Percentiles rank a stretch among this genome's conserved stretches.
Conservation (phyloP, 2,888 invertebrate genomes). For the Drosophila percnosoma region DNA sequence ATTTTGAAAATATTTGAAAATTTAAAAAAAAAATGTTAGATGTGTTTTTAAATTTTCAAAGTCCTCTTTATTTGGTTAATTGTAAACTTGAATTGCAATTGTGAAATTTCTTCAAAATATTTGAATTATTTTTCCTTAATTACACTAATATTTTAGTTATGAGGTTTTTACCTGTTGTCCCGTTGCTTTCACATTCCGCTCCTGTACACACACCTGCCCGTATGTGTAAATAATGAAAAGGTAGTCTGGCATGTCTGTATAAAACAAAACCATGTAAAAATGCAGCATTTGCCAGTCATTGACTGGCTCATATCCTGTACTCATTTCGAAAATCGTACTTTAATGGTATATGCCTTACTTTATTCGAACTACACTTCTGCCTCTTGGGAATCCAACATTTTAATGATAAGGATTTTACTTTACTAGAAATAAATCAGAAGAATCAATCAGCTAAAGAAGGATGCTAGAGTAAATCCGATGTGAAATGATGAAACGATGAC, state of each 20-base stretch:
- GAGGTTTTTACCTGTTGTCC: not conserved
- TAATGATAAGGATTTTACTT: not conserved
- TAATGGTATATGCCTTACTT: not conserved
- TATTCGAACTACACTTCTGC: not conserved
- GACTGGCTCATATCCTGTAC: not conserved
- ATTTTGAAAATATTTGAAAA: not conserved
- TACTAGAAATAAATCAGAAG: not conserved
- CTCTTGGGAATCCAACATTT: not conserved
- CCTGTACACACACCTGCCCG: constrained; percentile 4
- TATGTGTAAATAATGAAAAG: constrained; percentile 22
- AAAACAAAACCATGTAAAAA: constrained; percentile 6
- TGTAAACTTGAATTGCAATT: too few relatives aligned
- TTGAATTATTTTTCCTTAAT: accelerated
- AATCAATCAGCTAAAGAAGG: not conserved
- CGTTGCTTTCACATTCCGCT: constrained; percentile 11
- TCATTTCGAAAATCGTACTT: not conserved
- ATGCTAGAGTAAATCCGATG: not conserved
- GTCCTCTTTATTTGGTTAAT: not conserved
- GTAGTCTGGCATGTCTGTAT: constrained; percentile 4
- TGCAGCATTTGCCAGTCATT: not conserved
- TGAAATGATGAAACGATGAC: too few relatives aligned
- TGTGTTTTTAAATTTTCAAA: not conserved
- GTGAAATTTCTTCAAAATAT: not conserved
- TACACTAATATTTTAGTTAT: not conserved
- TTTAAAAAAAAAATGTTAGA: too few relatives aligned